Conservation (phyloP, 37 sponge, comb jelly and placozoan genomes). For the Beroe ovata region DNA sequence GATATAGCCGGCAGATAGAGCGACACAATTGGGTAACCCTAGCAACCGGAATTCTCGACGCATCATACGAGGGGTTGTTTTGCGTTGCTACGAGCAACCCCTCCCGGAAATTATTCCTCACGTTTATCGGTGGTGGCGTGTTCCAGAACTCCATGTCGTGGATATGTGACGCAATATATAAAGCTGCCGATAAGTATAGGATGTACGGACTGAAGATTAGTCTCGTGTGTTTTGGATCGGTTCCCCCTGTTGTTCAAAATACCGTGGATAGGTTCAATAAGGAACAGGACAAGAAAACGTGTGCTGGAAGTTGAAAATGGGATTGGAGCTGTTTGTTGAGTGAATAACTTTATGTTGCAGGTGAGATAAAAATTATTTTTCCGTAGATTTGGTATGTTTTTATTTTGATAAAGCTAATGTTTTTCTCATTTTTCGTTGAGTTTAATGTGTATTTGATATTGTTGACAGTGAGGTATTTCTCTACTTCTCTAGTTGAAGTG, state of each 20-base stretch:
- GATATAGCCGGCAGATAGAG: slow-evolving; percentile 2
- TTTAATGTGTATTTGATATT: too few species aligned
- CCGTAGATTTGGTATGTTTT: too few species aligned
- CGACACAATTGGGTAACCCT: not conserved
- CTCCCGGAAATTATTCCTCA: slow-evolving; percentile 22
- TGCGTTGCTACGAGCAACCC: not conserved
- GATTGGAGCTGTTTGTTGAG: too few species aligned
- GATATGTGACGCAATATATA: slow-evolving; percentile 49
- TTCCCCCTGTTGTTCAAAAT: not conserved
- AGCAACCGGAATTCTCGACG: slow-evolving; percentile 26
- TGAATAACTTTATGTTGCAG: too few species aligned
- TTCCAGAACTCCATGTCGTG: slow-evolving; percentile 53
- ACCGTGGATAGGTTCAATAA: slow-evolving; percentile 25
- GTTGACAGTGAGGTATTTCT: too few species aligned
- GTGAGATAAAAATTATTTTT: too few species aligned
- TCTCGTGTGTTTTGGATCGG: slow-evolving; percentile 24
- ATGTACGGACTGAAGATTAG: not conserved
- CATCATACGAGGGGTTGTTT: slow-evolving; percentile 41
- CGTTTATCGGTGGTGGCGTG: slow-evolving; percentile 55
- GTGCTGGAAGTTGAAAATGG: too few species aligned
- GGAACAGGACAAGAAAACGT: too few species aligned
- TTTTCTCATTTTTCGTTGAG: too few species aligned
- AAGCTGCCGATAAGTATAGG: slow-evolving; percentile 13
- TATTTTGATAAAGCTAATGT: too few species aligned
- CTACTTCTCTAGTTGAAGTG: too few species aligned